Percentiles rank a stretch among this genome's conserved stretches.
These are phyloP conservation scores for Fragum fragum DNA, from an alignment of 2,888 invertebrate genomes.

Conservation along the genomic window DNA sequence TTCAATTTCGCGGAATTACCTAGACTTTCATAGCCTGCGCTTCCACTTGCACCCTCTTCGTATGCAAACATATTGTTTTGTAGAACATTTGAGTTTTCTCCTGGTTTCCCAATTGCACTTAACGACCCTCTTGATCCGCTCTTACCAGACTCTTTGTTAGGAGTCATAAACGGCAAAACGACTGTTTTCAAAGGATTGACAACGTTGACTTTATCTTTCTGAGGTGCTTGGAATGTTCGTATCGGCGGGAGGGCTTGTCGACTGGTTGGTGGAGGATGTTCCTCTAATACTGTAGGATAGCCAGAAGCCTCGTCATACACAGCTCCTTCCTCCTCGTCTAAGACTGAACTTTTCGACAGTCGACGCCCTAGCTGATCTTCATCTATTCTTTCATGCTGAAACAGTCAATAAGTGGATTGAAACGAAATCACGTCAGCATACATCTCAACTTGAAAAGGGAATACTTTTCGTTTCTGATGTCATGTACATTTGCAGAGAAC, in stretches of 20 bases:
- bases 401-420: too few species aligned
- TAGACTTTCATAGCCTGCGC: not conserved
- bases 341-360: not conserved
- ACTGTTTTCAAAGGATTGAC: slow-evolving; percentile 43
- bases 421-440: too few species aligned
- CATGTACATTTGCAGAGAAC: too few species aligned
- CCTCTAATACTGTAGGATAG: slow-evolving; percentile 37
- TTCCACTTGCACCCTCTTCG: not conserved
- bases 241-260: slow-evolving; percentile 52
- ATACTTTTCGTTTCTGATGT: too few species aligned
- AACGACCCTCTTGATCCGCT: not conserved
- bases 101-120: not conserved
- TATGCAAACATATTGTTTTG: not conserved
- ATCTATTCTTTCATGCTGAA: slow-evolving; percentile 49
- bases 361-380: slow-evolving; percentile 38
- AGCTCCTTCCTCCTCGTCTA: not conserved
- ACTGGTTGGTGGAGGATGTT: slow-evolving; percentile 58
- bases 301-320: slow-evolving; percentile 1
- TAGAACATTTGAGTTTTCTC: not conserved
- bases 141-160: not conserved
- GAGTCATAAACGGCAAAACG: not conserved
- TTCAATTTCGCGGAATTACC: not conserved
- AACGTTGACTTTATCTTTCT: slow-evolving; percentile 48
- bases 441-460: too few species aligned
- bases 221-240: slow-evolving; percentile 28